Percentiles rank a stretch among this genome's conserved stretches.
Conservation (phyloP, 2,888 invertebrate species). For the Xylocampa areola region DNA sequence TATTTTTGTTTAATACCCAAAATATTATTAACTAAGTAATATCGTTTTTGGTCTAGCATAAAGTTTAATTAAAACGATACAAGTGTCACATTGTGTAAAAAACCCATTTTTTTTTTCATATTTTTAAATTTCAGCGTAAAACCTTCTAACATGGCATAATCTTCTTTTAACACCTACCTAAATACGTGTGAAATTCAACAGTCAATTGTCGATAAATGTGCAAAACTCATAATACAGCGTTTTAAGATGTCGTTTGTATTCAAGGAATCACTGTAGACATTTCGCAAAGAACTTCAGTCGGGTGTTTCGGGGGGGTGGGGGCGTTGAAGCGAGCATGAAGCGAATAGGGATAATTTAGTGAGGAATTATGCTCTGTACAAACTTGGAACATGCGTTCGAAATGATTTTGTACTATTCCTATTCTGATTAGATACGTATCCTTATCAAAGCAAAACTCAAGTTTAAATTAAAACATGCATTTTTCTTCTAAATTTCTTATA, state of each 20-base stretch:
- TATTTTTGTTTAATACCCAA: neutral
- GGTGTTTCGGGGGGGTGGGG: conserved; percentile 65
- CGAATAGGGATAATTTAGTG: conserved; percentile 84
- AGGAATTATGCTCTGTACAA: conserved; percentile 80
- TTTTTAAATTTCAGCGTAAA: neutral
- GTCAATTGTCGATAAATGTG: conserved; percentile 81
- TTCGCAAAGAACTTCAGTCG: conserved; percentile 83
- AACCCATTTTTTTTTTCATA: neutral
- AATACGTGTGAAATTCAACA: conserved; percentile 69
- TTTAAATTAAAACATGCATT: neutral
- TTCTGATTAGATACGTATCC: conserved; percentile 11
- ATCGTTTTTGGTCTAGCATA: neutral
- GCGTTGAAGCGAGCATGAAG: conserved; percentile 82
- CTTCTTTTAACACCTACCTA: conserved; percentile 42
- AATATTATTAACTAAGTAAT: neutral
- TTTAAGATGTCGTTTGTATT: conserved; percentile 89
- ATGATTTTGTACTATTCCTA: conserved; percentile 45
- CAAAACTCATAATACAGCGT: conserved; percentile 84
- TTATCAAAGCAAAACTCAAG: no score
- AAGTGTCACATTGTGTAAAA: conserved; percentile 3
- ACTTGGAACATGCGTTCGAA: conserved; percentile 68
- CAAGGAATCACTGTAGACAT: conserved; percentile 90
- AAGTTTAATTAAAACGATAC: neutral
- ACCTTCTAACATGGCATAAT: conserved; percentile 19
- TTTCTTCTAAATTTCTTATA: no score